Base-by-base conservation (phyloP, 2,113 vertebrate genomes). In the Sander vitreus region DNA sequence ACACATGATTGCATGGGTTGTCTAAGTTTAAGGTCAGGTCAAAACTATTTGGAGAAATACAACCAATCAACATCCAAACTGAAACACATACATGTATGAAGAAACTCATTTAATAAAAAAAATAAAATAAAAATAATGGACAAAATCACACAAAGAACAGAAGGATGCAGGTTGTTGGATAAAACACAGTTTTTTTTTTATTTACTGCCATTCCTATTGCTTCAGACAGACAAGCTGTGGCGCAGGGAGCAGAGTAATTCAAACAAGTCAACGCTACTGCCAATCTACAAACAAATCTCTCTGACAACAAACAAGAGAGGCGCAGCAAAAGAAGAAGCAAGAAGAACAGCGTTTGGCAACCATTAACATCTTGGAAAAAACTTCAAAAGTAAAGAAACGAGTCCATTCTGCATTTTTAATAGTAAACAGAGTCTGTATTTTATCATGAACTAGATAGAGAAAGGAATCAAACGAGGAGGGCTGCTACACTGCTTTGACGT, bases 311-410 rank as follows among this genome's bases (percentile, higher is more conserved):
- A 92, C 86, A 92, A 94, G 90, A 90, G 81, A 93, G 76, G 86
- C 83, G 84, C 81, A 86, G 91, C 87, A 81, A 89, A 88, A 92
- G 76, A 93, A 89, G 88, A 85, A 90, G 91, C 90, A 92, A 86
- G 75, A 93, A 92, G 78, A 94, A 94, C 88, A 94, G 92, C 90
- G 78, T 94, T 96, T 96, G 95, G 95, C 94, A 95, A 94, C 91
- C 89, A 92, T 91, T 92, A 93, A 94, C 89, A 92, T 91, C 88
- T 91, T 92, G 89, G 87, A 91, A 90, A 90, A 93, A 92, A 92
- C 82, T 80, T 90, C 73, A 78, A 70, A 94, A 93, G 89, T 89
- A 89, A 91, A 94, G 92, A 88, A 89, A 91, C 69, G 81, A 91
- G 91, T 90, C 91, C 90, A 87, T 89, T 93, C 86, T 91, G 88